Percentiles rank a stretch among this genome's conserved stretches.
phyloP scores from a whole-genome alignment of 2,113 vertebrate genomes.

The Hymenochirus boettgeri region DNA sequence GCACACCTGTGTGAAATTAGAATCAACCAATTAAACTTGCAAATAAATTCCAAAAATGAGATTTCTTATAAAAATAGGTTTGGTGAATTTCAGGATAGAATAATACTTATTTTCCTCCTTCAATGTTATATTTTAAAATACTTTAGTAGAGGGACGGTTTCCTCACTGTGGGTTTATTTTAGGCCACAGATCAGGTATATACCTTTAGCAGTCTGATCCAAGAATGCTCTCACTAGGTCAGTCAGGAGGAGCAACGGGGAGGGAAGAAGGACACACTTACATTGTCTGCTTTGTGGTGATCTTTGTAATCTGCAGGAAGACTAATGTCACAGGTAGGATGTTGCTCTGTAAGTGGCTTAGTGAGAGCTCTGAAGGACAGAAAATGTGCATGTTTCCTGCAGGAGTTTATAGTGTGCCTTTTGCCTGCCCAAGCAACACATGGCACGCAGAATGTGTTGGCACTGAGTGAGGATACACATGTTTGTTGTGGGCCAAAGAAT shows the following conservation, averaged over 20 bases:
- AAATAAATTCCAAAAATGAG: neutral
- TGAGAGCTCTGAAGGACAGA: conserved; percentile 8
- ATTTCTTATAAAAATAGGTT: neutral
- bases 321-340: neutral
- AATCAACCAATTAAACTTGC: too few relatives aligned
- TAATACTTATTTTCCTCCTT: neutral
- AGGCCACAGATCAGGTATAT: neutral
- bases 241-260: neutral
- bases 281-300: too few relatives aligned
- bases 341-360: neutral
- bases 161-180: neutral
- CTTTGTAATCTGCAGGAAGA: neutral
- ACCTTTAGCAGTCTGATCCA: neutral
- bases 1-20: too few relatives aligned
- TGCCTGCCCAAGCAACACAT: conserved; percentile 37
- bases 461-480: conserved; percentile 23
- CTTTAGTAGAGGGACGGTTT: neutral
- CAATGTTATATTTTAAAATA: neutral
- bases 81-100: too few relatives aligned
- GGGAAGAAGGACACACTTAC: too few relatives aligned
- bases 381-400: conserved; percentile 22
- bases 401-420: conserved; percentile 6
- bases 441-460: conserved; percentile 30
- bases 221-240: neutral
- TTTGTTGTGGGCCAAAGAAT: neutral